Evolutionary conservation across 92 coral and sea anemone genomes (phyloP).

Genomic region (Virgularia gustaviana): DNA sequence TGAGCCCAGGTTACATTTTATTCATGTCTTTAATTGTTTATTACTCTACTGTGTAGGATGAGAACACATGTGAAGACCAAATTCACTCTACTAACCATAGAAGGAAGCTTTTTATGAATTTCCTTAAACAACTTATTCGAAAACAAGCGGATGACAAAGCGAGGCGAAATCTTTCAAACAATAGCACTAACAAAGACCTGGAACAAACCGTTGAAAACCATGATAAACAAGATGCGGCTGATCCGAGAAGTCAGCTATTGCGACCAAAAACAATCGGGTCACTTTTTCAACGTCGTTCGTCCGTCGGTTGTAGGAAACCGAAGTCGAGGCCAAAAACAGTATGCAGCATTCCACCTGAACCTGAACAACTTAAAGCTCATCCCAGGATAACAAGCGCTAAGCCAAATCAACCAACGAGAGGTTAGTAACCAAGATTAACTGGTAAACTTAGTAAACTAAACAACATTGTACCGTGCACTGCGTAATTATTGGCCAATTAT

Average conservation of each 20-base stretch:
- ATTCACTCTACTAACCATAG: background rate
- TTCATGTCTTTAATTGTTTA: too few species aligned
- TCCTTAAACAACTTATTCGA: background rate
- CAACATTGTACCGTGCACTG: too few species aligned
- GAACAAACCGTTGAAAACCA: too few species aligned
- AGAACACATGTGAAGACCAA: conserved; percentile 11
- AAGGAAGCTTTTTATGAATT: background rate
- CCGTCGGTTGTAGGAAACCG: conserved; percentile 1
- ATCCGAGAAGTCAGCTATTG: too few species aligned
- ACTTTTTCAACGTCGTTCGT: background rate
- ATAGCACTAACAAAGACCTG: too few species aligned
- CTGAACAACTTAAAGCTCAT: conserved; percentile 83
- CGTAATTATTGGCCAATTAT: too few species aligned
- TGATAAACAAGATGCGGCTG: too few species aligned
- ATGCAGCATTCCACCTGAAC: conserved; percentile 64
- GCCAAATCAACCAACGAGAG: conserved; percentile 74
- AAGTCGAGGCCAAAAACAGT: conserved; percentile 72
- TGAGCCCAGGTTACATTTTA: too few species aligned
- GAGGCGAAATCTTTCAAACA: background rate
- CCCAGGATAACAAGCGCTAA: conserved; percentile 93
- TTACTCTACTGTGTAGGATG: too few species aligned
- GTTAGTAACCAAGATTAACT: conserved; percentile 52
- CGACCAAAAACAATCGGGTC: conserved; percentile 20
- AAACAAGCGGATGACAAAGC: background rate
- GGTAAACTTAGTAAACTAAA: too few species aligned